Percentiles rank a stretch among this genome's conserved stretches.
These are phyloP conservation scores for Rhagologus leucostigma DNA, from an alignment of 2,113 vertebrate species.

Conservation along the genomic window DNA sequence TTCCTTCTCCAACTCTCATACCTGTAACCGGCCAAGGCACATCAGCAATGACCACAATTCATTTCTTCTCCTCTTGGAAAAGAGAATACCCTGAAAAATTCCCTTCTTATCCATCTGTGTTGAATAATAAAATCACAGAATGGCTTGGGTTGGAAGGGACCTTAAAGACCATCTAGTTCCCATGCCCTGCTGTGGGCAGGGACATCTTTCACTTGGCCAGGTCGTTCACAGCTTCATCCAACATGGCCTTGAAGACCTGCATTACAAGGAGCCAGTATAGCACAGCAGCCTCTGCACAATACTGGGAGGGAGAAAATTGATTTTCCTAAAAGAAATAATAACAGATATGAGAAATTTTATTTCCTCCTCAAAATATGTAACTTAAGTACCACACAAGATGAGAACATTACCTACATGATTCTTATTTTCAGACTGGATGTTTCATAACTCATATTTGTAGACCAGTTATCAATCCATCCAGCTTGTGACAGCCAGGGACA, in stretches of 20 bases:
- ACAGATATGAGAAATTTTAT: slow-evolving; percentile 38
- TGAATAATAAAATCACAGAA: neutral
- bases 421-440: neutral
- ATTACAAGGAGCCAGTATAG: slow-evolving; percentile 6
- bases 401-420: accelerated
- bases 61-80: neutral
- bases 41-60: neutral
- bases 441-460: neutral
- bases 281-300: slow-evolving; percentile 14
- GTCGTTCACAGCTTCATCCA: neutral
- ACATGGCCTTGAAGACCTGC: neutral
- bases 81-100: slow-evolving; percentile 11
- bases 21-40: neutral
- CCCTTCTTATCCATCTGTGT: neutral
- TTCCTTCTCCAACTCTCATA: neutral
- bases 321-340: neutral
- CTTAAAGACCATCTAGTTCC: neutral
- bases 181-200: neutral
- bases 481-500: neutral
- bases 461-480: neutral
- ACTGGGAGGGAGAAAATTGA: neutral
- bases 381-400: accelerated
- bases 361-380: neutral
- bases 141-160: neutral
- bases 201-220: neutral